Evolutionary conservation across 2,113 vertebrate species (phyloP).

Genomic region (Tachuris rubrigastra): DNA sequence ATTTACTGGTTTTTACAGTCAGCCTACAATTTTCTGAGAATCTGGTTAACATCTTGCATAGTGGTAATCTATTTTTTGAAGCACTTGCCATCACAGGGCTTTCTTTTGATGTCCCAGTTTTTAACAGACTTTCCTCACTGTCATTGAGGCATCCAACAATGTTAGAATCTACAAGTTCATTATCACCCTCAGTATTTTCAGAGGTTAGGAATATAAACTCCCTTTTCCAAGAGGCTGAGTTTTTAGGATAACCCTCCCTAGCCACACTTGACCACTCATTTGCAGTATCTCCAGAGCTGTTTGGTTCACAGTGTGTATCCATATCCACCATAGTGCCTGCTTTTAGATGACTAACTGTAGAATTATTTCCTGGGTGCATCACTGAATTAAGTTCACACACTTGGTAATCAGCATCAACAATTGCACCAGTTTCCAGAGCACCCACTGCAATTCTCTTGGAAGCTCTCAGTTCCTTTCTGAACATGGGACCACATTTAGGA

Average conservation of each 20-base stretch:
- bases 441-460: not conserved
- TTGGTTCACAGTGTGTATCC: not conserved
- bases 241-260: not conserved
- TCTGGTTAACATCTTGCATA: not conserved
- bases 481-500: not conserved
- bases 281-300: not conserved
- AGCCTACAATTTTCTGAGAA: constrained; percentile 35
- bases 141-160: not conserved
- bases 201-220: not conserved
- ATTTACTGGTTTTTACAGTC: not conserved
- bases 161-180: not conserved
- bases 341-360: not conserved
- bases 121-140: not conserved
- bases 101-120: not conserved
- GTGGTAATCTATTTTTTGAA: not conserved
- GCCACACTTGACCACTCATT: not conserved
- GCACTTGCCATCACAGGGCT: not conserved
- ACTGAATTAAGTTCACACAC: not conserved
- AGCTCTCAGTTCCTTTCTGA: not conserved
- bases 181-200: not conserved
- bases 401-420: not conserved
- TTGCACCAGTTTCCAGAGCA: not conserved
- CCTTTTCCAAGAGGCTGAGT: not conserved
- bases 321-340: not conserved
- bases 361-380: not conserved